Percentiles rank a stretch among this genome's conserved stretches.
Conservation (phyloP, 2,888 invertebrate genomes). For the Pelosia muscerda region DNA sequence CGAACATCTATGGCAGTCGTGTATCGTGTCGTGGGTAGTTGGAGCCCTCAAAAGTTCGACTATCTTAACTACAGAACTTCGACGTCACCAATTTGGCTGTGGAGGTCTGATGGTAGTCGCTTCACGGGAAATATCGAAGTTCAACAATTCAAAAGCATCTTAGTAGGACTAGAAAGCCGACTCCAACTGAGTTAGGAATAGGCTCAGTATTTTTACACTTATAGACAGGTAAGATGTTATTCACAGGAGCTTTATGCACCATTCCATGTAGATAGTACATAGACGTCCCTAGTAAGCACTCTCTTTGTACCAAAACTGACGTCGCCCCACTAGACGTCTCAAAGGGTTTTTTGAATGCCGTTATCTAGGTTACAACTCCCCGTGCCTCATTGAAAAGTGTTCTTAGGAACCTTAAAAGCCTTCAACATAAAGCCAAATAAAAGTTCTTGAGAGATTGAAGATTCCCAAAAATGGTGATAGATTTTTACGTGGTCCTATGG, state of each 20-base stretch:
- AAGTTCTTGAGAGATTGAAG: slow-evolving; percentile 27
- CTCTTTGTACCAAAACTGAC: slow-evolving; percentile 44
- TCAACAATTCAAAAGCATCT: no score
- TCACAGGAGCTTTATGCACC: background rate
- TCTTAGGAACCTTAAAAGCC: slow-evolving; percentile 52
- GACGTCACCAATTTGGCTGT: no score
- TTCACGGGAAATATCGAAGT: no score
- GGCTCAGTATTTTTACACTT: no score
- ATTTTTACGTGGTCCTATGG: background rate
- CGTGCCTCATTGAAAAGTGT: slow-evolving; percentile 56
- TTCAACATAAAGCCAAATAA: slow-evolving; percentile 45
- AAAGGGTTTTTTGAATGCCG: slow-evolving; percentile 50
- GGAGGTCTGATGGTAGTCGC: no score
- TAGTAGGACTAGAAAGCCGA: no score
- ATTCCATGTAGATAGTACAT: background rate
- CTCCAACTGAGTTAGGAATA: no score
- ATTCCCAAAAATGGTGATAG: slow-evolving; percentile 10
- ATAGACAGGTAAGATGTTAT: no score
- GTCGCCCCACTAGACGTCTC: slow-evolving; percentile 35
- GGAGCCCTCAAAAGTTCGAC: no score
- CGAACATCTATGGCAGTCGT: no score
- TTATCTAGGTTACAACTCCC: slow-evolving; percentile 72
- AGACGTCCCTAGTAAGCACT: slow-evolving; percentile 3
- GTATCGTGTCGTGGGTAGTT: no score
- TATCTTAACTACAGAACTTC: no score